These are phyloP conservation scores for Cheilosia soror DNA, from an alignment of 2,888 invertebrate species.

Conservation along the genomic window DNA sequence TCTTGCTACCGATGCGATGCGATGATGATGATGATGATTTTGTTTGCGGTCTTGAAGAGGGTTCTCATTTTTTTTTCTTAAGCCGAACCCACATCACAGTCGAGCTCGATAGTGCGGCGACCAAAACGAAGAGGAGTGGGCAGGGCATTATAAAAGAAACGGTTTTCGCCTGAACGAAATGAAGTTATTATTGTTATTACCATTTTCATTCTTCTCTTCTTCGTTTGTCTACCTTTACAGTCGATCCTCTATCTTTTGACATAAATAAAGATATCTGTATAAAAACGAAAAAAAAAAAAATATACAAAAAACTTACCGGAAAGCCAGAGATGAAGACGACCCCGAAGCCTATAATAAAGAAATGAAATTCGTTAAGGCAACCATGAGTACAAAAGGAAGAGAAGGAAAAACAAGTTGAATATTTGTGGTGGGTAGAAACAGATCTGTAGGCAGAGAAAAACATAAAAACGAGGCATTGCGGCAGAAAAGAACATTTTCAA, in stretches of 20 bases:
- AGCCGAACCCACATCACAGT: conserved; percentile 49
- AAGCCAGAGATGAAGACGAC: conserved; percentile 50
- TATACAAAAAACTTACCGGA: conserved; percentile 42
- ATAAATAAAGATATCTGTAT: conserved; percentile 62
- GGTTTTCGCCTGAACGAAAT: conserved; percentile 51
- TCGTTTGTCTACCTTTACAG: conserved; percentile 51
- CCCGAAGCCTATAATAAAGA: conserved; percentile 52
- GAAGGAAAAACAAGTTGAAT: conserved; percentile 42
- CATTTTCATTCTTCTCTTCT: conserved; percentile 52
- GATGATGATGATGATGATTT: conserved; percentile 14
- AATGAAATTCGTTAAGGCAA: conserved; percentile 58
- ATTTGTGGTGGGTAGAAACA: conserved; percentile 18
- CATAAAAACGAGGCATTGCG: conserved; percentile 16
- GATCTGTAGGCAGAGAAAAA: conserved; percentile 7
- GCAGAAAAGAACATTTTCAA: conserved; percentile 42
- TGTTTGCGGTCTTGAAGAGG: conserved; percentile 38
- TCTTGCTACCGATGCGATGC: conserved; percentile 54
- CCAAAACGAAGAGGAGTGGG: conserved; percentile 5
- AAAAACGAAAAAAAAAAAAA: conserved; percentile 8
- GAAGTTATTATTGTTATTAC: conserved; percentile 73
- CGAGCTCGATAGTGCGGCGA: neutral
- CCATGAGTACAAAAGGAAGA: conserved; percentile 18
- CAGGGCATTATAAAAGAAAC: conserved; percentile 2
- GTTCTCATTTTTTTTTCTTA: conserved; percentile 16
- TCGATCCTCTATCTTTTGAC: conserved; percentile 65